Evolutionary conservation across 2,888 invertebrate genomes (phyloP).

Genomic region (Drosophila macrospina): DNA sequence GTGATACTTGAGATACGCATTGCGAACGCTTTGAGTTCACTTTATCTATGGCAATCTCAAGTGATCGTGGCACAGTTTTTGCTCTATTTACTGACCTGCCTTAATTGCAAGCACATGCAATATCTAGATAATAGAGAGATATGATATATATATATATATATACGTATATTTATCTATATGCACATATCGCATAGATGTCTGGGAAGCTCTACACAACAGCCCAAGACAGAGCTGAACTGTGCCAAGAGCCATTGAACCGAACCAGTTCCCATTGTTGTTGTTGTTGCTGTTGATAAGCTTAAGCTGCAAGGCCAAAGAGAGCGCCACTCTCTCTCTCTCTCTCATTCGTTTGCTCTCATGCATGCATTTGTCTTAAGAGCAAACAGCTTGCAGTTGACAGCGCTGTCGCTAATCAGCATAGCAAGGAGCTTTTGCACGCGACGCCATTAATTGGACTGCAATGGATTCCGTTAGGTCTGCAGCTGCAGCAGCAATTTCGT

Average conservation of each 20-base stretch:
- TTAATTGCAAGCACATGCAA: conserved; percentile 17
- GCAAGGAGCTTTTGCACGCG: conserved; percentile 22
- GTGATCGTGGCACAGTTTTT: conserved; percentile 40
- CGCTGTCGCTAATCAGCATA: not conserved
- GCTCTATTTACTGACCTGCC: conserved; percentile 48
- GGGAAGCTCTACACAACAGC: conserved; percentile 17
- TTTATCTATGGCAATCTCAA: conserved; percentile 10
- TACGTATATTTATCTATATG: conserved; percentile 13
- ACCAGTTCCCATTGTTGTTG: conserved; percentile 44
- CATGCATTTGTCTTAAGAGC: conserved; percentile 27
- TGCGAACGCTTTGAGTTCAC: not conserved
- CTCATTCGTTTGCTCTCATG: not conserved
- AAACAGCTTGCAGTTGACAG: not conserved
- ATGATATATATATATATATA: conserved; percentile 10
- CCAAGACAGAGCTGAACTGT: conserved; percentile 10
- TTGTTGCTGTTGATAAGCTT: not conserved
- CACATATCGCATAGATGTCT: too few relatives aligned
- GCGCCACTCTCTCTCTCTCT: not conserved
- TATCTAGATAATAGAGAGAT: conserved; percentile 3
- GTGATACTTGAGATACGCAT: not conserved
- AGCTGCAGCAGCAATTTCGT: not conserved
- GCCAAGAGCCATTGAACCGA: conserved; percentile 66
- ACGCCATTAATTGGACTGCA: conserved; percentile 1
- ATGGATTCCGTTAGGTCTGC: not conserved
- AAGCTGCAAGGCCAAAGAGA: conserved; percentile 29